Percentiles rank a stretch among this genome's conserved stretches.
These are phyloP conservation scores for Apistogramma diplotaenia DNA, from an alignment of 2,113 vertebrate species.

Conservation along the genomic window DNA sequence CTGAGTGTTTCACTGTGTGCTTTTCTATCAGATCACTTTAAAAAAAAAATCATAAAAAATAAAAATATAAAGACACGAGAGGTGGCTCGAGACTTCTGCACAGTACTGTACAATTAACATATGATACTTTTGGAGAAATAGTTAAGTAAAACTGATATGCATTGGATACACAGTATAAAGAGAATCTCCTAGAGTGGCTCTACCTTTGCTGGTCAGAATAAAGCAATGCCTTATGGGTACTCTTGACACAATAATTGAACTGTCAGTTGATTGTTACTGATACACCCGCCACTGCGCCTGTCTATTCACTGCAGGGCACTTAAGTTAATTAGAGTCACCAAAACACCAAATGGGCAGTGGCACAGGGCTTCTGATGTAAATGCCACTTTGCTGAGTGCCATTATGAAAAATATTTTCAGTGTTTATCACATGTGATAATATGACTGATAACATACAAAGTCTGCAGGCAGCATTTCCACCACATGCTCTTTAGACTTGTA, in stretches of 20 bases:
- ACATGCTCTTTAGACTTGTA: neutral
- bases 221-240: neutral
- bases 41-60: neutral
- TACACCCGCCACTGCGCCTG: neutral
- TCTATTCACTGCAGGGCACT: conserved; percentile 36
- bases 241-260: conserved; percentile 27
- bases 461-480: neutral
- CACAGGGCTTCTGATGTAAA: conserved; percentile 11
- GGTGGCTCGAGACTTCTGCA: neutral
- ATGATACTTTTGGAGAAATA: neutral
- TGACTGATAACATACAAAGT: neutral
- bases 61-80: neutral
- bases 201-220: neutral
- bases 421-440: neutral
- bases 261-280: conserved; percentile 25
- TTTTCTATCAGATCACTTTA: neutral
- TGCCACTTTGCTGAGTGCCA: neutral
- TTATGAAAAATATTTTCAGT: neutral
- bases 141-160: neutral
- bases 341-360: conserved; percentile 26
- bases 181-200: neutral
- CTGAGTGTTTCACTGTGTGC: neutral
- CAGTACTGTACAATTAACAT: neutral
- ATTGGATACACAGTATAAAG: neutral
- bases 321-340: conserved; percentile 48